Evolutionary conservation across 2,797 vertebrate genomes (phyloP).

Genomic region (Premnoplex brunnescens): DNA sequence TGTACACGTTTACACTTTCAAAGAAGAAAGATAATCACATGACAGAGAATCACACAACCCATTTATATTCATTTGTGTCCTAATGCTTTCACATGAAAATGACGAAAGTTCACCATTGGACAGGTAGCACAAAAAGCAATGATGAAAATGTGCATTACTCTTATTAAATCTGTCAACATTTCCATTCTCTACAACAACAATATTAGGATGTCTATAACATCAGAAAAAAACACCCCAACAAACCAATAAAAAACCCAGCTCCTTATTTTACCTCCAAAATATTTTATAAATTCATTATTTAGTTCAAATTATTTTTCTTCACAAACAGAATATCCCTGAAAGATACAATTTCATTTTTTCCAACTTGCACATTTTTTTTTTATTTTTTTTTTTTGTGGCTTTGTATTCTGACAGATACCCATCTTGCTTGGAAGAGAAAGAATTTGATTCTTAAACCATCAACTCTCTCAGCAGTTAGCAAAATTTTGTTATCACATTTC

Average conservation of each 20-base stretch:
- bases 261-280: neutral
- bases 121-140: neutral
- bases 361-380: neutral
- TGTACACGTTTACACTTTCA: neutral
- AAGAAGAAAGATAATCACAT: neutral
- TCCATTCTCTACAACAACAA: neutral
- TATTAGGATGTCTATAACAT: neutral
- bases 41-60: neutral
- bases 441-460: neutral
- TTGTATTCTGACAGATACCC: rapidly evolving
- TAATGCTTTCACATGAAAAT: neutral
- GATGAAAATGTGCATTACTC: neutral
- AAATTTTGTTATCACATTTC: neutral
- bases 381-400: neutral
- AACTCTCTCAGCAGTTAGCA: neutral
- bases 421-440: neutral
- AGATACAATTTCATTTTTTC: neutral
- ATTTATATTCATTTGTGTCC: neutral
- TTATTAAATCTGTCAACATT: neutral
- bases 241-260: neutral
- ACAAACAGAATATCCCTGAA: neutral
- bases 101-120: neutral
- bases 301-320: neutral
- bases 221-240: neutral
- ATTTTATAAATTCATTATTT: neutral